Percentiles rank a stretch among this genome's conserved stretches.
Evolutionary conservation across 2,888 invertebrate genomes (phyloP).

Genomic region (Drosophila lacicola): DNA sequence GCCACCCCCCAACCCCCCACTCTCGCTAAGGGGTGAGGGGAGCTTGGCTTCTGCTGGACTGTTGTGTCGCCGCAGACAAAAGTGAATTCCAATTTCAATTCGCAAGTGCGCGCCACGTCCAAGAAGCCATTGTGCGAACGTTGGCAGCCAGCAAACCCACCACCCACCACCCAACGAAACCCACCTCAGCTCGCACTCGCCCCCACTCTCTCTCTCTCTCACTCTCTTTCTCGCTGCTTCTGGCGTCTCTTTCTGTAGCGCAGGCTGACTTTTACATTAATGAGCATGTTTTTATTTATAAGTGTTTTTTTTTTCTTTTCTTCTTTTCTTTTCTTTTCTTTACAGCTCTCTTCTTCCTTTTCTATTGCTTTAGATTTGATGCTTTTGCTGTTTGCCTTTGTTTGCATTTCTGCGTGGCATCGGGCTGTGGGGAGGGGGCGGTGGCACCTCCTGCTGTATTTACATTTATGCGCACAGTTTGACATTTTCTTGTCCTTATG

Average conservation of each 20-base stretch:
- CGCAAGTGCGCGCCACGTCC: conserved; percentile 55
- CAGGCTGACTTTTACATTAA: conserved; percentile 77
- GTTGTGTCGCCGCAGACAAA: conserved; percentile 56
- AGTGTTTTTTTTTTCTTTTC: conserved; percentile 55
- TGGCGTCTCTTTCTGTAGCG: conserved; percentile 25
- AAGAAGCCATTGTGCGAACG: conserved; percentile 48
- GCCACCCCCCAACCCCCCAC: not conserved
- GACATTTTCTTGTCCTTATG: conserved; percentile 36
- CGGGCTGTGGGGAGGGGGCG: too few species aligned
- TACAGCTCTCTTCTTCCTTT: conserved; percentile 3
- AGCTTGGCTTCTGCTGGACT: conserved; percentile 4
- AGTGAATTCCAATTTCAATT: conserved; percentile 76
- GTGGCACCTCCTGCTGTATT: conserved; percentile 26
- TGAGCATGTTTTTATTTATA: conserved; percentile 81
- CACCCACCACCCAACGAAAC: not conserved
- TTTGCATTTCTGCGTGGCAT: conserved; percentile 17
- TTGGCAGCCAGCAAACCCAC: conserved; percentile 42
- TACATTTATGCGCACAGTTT: conserved; percentile 54
- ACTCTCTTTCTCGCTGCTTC: not conserved
- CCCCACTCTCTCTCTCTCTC: not conserved
- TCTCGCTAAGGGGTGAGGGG: not conserved
- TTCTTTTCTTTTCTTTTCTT: conserved; percentile 8
- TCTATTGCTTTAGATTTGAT: conserved; percentile 27
- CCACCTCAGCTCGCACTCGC: not conserved
- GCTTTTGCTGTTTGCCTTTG: conserved; percentile 23